Percentiles rank a stretch among this genome's conserved stretches.
Evolutionary conservation across 2,888 invertebrate genomes (phyloP).

Genomic region (Timema cristinae): DNA sequence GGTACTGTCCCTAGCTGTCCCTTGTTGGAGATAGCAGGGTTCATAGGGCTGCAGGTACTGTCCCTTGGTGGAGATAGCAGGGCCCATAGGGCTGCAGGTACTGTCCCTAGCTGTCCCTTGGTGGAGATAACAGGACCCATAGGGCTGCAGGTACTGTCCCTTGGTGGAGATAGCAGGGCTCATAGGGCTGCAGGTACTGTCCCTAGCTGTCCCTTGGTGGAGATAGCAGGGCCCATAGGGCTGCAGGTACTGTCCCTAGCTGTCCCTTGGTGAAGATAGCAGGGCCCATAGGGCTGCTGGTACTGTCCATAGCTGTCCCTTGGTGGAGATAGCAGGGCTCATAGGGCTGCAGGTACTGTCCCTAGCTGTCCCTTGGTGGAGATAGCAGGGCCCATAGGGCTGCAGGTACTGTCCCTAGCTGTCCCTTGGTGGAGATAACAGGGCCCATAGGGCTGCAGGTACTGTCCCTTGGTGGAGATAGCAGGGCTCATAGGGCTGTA

Average conservation of each 20-base stretch:
- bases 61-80: slow-evolving; percentile 56
- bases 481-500: neutral
- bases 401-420: neutral
- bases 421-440: slow-evolving; percentile 39
- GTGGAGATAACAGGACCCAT: slow-evolving; percentile 51
- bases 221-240: slow-evolving; percentile 47
- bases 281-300: slow-evolving; percentile 44
- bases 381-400: slow-evolving; percentile 30
- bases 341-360: slow-evolving; percentile 56
- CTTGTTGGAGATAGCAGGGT: slow-evolving; percentile 53
- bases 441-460: slow-evolving; percentile 34
- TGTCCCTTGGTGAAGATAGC: slow-evolving; percentile 61
- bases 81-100: slow-evolving; percentile 43
- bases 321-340: slow-evolving; percentile 52
- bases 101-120: slow-evolving; percentile 66
- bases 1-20: slow-evolving; percentile 57
- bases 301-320: slow-evolving; percentile 58
- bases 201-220: slow-evolving; percentile 68
- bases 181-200: slow-evolving; percentile 51
- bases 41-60: slow-evolving; percentile 56
- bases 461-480: neutral
- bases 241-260: slow-evolving; percentile 53
- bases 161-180: neutral
- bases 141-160: slow-evolving; percentile 39
- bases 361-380: slow-evolving; percentile 64